These are phyloP conservation scores for Pogonocherus hispidulus DNA, from an alignment of 2,888 invertebrate genomes.

Conservation along the genomic window DNA sequence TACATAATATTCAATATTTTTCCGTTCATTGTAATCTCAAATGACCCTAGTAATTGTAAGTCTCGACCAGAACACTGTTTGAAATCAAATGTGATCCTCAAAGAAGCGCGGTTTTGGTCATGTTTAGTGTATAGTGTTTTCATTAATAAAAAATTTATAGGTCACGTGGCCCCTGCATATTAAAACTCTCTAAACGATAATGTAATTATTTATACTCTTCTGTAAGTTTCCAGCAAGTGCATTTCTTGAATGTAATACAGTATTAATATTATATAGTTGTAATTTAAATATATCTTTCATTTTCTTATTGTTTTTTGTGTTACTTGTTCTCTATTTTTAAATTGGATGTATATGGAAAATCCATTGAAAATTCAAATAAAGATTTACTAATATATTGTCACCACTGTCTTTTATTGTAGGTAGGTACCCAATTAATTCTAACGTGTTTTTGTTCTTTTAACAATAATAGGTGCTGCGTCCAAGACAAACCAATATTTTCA, in stretches of 20 bases:
- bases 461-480: no score
- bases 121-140: slow-evolving; percentile 51
- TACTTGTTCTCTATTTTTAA: slow-evolving; percentile 50
- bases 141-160: slow-evolving; percentile 45
- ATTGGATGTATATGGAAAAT: slow-evolving; percentile 55
- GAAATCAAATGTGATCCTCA: slow-evolving; percentile 51
- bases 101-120: slow-evolving; percentile 55
- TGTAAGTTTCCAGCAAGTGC: slow-evolving; percentile 91
- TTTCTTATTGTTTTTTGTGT: slow-evolving; percentile 42
- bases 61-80: slow-evolving; percentile 54
- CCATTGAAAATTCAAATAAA: slow-evolving; percentile 53
- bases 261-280: slow-evolving; percentile 79
- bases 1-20: slow-evolving; percentile 57
- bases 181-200: slow-evolving; percentile 47
- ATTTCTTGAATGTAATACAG: slow-evolving; percentile 93
- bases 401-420: slow-evolving; percentile 22
- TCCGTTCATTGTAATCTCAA: slow-evolving; percentile 50
- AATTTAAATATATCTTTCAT: slow-evolving; percentile 49
- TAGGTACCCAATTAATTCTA: no score
- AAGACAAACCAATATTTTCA: no score
- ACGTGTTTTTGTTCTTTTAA: no score
- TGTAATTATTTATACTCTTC: slow-evolving; percentile 74
- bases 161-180: slow-evolving; percentile 54
- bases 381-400: slow-evolving; percentile 45
- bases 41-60: slow-evolving; percentile 53